phyloP scores from a whole-genome alignment of 53 echinoderm and acorn worm genomes.

The Holothuria scabra region DNA sequence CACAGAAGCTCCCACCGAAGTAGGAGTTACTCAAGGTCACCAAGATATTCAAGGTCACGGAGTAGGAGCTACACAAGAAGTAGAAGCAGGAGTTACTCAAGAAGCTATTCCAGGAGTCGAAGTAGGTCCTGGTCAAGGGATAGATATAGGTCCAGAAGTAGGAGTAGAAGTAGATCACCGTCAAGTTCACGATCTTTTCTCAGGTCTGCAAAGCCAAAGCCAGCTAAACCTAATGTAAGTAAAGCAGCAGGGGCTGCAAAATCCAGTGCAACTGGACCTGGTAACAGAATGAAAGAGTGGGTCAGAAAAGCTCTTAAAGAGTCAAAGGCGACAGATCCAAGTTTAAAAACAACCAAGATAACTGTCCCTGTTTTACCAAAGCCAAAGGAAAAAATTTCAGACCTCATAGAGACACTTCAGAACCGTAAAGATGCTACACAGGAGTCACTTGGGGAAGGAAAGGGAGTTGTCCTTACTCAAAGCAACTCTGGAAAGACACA shows the following conservation, averaged over 20 bases:
- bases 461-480: constrained; percentile 81
- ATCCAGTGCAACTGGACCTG: constrained; percentile 18
- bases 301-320: constrained; percentile 89
- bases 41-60: constrained; percentile 35
- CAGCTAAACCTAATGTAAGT: constrained; percentile 15
- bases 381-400: constrained; percentile 87
- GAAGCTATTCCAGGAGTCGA: constrained; percentile 75
- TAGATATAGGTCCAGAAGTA: constrained; percentile 60
- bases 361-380: constrained; percentile 60
- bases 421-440: constrained; percentile 84
- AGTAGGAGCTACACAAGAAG: constrained; percentile 70
- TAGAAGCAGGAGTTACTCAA: constrained; percentile 74
- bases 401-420: constrained; percentile 80
- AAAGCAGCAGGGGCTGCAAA: constrained; percentile 1
- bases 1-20: constrained; percentile 53
- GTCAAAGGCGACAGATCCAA: constrained; percentile 83
- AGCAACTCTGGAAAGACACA: constrained; percentile 77
- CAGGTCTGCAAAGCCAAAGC: background rate
- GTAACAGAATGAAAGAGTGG: constrained; percentile 73
- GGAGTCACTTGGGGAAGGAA: constrained; percentile 67
- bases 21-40: constrained; percentile 45
- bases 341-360: constrained; percentile 70
- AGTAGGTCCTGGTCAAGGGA: constrained; percentile 58
- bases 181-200: constrained; percentile 22
- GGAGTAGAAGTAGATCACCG: constrained; percentile 64